Evolutionary conservation across 2,797 vertebrate genomes (phyloP).

Genomic region (Anolis apletophallus): DNA sequence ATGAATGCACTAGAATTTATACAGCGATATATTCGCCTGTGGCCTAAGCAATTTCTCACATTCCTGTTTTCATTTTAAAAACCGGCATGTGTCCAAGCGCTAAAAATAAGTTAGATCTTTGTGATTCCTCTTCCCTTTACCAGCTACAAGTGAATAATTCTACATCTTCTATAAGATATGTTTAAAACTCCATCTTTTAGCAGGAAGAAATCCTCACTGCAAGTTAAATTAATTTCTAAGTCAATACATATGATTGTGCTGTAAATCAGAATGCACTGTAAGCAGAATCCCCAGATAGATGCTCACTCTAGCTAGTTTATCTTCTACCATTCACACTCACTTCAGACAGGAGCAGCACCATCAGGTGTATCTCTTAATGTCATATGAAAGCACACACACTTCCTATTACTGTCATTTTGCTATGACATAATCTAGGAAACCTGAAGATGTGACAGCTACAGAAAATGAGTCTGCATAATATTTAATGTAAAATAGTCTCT

Average conservation of each 20-base stretch:
- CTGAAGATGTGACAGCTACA: background rate
- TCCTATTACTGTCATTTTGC: background rate
- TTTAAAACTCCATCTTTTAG: background rate
- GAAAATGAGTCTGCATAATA: background rate
- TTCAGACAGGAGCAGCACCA: background rate
- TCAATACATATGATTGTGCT: background rate
- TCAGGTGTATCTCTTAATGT: background rate
- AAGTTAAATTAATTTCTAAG: conserved; percentile 2
- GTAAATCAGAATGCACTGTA: background rate
- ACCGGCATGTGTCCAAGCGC: background rate
- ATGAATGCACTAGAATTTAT: background rate
- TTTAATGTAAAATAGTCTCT: background rate
- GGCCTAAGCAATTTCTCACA: background rate
- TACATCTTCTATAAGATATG: background rate
- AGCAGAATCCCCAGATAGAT: background rate
- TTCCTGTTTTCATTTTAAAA: background rate
- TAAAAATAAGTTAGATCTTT: background rate
- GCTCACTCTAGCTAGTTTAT: background rate
- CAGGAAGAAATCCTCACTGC: background rate
- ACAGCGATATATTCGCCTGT: background rate
- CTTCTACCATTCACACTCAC: background rate
- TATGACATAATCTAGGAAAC: background rate
- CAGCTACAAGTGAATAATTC: background rate
- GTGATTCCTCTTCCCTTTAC: background rate
- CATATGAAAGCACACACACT: background rate